A percentile compares a stretch with the other conserved stretches of the same genome.
These are phyloP conservation scores for Paedocypris sp. DNA, from an alignment of 2,113 vertebrate species.

Conservation along the genomic window DNA sequence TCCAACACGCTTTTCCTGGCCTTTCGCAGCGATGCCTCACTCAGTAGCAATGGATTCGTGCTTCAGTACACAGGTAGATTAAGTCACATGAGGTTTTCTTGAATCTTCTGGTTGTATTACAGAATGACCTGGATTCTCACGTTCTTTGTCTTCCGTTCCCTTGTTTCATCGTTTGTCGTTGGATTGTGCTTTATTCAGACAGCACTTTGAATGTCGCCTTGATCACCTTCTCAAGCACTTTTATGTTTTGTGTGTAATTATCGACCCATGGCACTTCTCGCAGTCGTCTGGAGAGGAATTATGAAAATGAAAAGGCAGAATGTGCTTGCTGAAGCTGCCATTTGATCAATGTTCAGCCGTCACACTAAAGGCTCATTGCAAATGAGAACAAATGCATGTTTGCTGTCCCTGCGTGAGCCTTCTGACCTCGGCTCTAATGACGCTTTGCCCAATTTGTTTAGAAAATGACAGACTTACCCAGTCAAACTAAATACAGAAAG, in stretches of 20 bases:
- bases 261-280: conserved; percentile 31
- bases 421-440: conserved; percentile 23
- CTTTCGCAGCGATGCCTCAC: conserved; percentile 87
- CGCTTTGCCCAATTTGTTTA: conserved; percentile 25
- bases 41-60: conserved; percentile 89
- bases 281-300: conserved; percentile 42
- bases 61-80: conserved; percentile 84
- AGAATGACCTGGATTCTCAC: conserved; percentile 1
- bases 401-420: conserved; percentile 30
- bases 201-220: conserved; percentile 14
- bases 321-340: conserved; percentile 31
- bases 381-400: conserved; percentile 44
- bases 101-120: not conserved
- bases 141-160: conserved; percentile 35
- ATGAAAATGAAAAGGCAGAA: conserved; percentile 46
- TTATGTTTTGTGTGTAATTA: conserved; percentile 32
- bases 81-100: not conserved
- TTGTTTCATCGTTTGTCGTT: no score
- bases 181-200: conserved; percentile 22
- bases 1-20: conserved; percentile 91
- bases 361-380: conserved; percentile 36
- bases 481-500: not conserved
- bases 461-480: not conserved
- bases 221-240: conserved; percentile 14
- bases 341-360: conserved; percentile 44